phyloP scores from a whole-genome alignment of 2,113 vertebrate species.

The Phrynocephalus versicolor region DNA sequence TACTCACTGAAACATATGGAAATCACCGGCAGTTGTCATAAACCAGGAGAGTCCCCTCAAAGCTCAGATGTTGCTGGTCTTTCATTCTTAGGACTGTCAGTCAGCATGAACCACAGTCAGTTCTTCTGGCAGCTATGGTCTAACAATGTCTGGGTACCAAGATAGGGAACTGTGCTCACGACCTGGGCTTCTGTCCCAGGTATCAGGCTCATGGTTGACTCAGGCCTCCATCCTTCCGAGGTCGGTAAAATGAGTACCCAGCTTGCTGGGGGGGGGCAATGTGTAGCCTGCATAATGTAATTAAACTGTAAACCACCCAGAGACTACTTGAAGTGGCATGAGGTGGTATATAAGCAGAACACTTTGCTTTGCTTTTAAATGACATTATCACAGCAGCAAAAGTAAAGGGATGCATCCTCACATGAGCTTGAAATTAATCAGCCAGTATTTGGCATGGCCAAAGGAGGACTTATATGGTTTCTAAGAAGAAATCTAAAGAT shows the following conservation, averaged over 20 bases:
- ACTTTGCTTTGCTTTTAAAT: no score
- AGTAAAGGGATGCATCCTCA: neutral
- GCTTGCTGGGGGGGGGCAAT: no score
- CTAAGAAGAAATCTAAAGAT: neutral
- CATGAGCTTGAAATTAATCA: neutral
- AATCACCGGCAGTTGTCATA: neutral
- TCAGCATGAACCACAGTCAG: neutral
- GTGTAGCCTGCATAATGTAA: no score
- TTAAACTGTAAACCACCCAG: no score
- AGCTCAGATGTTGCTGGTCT: neutral
- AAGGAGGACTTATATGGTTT: neutral
- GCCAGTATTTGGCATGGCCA: neutral
- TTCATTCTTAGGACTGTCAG: neutral
- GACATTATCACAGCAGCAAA: accelerated
- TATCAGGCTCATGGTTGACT: no score
- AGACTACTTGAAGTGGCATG: no score
- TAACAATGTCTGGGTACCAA: neutral
- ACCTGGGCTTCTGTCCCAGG: no score
- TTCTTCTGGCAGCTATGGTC: neutral
- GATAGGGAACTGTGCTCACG: no score
- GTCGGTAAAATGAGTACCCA: no score
- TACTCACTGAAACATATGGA: no score
- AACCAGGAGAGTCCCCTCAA: neutral
- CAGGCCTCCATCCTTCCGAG: no score
- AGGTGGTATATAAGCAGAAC: no score